Evolutionary conservation across 2,797 vertebrate species (phyloP).

Genomic region (Melopsittacus undulatus): DNA sequence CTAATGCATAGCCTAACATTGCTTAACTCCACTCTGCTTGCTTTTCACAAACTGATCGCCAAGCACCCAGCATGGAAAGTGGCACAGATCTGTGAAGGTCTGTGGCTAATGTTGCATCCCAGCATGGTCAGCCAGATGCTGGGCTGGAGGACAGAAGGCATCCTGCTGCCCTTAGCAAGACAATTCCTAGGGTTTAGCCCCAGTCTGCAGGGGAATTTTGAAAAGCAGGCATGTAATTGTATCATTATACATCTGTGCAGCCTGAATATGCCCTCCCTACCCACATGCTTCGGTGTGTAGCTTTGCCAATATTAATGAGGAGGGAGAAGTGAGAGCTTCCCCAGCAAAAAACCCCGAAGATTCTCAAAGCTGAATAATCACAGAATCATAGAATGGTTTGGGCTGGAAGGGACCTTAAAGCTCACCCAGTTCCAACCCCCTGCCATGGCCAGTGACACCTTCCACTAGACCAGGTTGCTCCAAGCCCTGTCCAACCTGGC

Average conservation of each 20-base stretch:
- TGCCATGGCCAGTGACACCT: not conserved
- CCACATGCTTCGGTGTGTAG: fast-evolving
- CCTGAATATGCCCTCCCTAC: not conserved
- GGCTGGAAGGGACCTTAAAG: not conserved
- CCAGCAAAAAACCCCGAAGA: not conserved
- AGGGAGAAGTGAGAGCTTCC: not conserved
- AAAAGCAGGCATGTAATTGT: not conserved
- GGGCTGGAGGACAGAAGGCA: not conserved
- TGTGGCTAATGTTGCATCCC: not conserved
- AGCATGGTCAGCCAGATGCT: not conserved
- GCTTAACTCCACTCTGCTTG: not conserved
- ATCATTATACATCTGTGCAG: not conserved
- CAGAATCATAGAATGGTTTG: not conserved
- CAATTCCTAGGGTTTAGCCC: not conserved
- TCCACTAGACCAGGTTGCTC: not conserved
- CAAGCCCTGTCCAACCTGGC: not conserved
- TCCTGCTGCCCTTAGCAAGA: not conserved
- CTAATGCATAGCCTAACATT: not conserved
- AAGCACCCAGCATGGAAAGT: not conserved
- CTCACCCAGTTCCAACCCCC: not conserved
- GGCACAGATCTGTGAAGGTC: not conserved
- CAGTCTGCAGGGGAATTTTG: not conserved
- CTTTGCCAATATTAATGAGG: not conserved
- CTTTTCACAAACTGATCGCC: not conserved
- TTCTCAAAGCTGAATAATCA: not conserved